Base-by-base conservation (phyloP, 2,888 invertebrate genomes). In the Troides oblongomaculatus region DNA sequence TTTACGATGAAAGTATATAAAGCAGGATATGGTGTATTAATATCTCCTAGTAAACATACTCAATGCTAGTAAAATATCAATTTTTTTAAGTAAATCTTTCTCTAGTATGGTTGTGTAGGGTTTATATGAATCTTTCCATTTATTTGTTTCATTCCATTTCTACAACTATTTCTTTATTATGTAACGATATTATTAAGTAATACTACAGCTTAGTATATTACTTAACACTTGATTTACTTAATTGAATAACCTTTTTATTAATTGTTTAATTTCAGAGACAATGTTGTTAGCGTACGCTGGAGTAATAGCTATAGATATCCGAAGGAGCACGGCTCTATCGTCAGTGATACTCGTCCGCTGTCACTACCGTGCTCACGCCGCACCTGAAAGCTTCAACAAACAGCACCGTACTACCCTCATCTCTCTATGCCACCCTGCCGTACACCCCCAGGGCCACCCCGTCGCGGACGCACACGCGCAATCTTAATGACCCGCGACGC, bases 401-500 rank as follows among this genome's bases (percentile, higher is more conserved):
- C 66, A 58, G 46, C 21, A 58, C 57, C 57, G 57, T 23, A 12
- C 39, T 25, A 30, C 64, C 21, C 21, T 14, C 21, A 30, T 39
- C 61, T 4, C 43, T 43, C 57, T 53, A 39, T 59, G 2, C 66
- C 59, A 68, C 78, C 80, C 80, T 62, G 69, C 72, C 68, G 50
- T 5, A 14, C 50, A 12, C 50, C 50, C 50, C 17, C 12, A 14
- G 50, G 18, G 18, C 50, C 50, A 18, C 50, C 50, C 14, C 2
- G 71, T 73, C 72, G 72, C 74, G 73, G 81, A 81, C 85, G 81
- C 84, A 85, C 86, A 85, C 85, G 84, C 84, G 85, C 84, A 85
- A 84, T 83, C 85, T 85, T 87, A 88, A 88, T 85, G 85, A 86
- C 84, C 83, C 80, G 79, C 82, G 74, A 69, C 73, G 73, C 68